Conservation (phyloP, 2,797 vertebrate species). For the Tamandua tetradactyla region DNA sequence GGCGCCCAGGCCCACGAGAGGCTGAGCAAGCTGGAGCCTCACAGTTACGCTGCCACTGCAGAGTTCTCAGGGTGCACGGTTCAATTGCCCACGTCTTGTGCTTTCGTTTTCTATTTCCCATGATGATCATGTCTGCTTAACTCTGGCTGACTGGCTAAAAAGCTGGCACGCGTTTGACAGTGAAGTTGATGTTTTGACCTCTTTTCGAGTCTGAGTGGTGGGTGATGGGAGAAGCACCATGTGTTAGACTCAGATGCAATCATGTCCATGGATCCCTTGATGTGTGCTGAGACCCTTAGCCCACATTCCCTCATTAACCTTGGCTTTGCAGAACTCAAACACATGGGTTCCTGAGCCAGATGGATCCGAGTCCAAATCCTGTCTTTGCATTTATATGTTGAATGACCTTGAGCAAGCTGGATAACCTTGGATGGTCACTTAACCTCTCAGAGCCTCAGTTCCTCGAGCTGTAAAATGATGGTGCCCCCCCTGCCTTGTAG, state of each 20-base stretch:
- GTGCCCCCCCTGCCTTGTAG: no score
- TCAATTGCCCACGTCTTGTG: neutral
- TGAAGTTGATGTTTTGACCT: rapidly evolving
- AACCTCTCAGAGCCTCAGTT: neutral
- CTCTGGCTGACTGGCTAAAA: neutral
- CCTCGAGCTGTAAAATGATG: neutral
- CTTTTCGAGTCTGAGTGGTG: neutral
- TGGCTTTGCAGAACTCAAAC: neutral
- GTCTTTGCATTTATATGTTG: rapidly evolving
- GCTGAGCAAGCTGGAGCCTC: neutral
- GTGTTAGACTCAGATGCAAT: neutral
- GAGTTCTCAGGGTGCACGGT: rapidly evolving
- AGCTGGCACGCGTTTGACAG: neutral
- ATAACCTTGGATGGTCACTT: neutral
- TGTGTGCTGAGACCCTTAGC: rapidly evolving
- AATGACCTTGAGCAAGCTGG: no score
- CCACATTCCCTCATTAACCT: neutral
- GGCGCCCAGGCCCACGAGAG: rapidly evolving
- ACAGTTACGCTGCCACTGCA: rapidly evolving
- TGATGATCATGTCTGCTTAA: neutral
- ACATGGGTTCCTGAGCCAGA: neutral
- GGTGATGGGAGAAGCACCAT: neutral
- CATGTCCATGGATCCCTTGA: neutral
- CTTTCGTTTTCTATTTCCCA: neutral
- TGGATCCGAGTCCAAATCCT: no score